Evolutionary conservation across 1,140 invertebrate genomes (phyloP).

Genomic region (Dreissena polymorpha): DNA sequence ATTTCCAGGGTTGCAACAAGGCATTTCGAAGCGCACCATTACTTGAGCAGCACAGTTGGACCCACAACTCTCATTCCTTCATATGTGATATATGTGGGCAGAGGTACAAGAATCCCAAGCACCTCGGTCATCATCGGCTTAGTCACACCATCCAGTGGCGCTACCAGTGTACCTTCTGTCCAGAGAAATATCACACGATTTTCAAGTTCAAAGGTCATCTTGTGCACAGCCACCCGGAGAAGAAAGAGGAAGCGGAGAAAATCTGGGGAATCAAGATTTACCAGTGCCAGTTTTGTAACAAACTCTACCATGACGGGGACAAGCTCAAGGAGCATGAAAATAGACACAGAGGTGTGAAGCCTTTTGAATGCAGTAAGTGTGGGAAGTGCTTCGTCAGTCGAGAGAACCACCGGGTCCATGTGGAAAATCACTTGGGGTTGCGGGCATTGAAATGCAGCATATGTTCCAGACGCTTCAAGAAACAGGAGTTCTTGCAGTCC

Average conservation of each 20-base stretch:
- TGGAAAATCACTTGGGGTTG: conserved; percentile 29
- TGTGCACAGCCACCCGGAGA: conserved; percentile 12
- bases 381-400: conserved; percentile 51
- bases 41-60: conserved; percentile 34
- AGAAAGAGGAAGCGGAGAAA: conserved; percentile 16
- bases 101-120: conserved; percentile 28
- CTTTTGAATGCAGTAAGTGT: conserved; percentile 43
- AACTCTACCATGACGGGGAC: conserved; percentile 52
- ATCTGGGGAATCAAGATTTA: conserved; percentile 30
- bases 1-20: conserved; percentile 35
- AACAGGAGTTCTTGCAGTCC: conserved; percentile 3
- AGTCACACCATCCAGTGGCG: conserved; percentile 44
- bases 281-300: conserved; percentile 51
- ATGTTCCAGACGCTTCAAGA: conserved; percentile 20
- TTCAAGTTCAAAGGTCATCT: conserved; percentile 32
- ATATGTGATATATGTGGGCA: conserved; percentile 36
- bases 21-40: conserved; percentile 19
- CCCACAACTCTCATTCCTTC: conserved; percentile 2
- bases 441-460: conserved; percentile 30
- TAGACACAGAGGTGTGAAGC: conserved; percentile 56
- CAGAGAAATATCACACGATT: conserved; percentile 15
- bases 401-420: conserved; percentile 45
- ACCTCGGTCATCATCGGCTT: conserved; percentile 20
- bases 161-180: conserved; percentile 35
- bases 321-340: conserved; percentile 53